Evolutionary conservation across 1,140 invertebrate genomes (phyloP).

Genomic region (Paraescarpia echinospica): DNA sequence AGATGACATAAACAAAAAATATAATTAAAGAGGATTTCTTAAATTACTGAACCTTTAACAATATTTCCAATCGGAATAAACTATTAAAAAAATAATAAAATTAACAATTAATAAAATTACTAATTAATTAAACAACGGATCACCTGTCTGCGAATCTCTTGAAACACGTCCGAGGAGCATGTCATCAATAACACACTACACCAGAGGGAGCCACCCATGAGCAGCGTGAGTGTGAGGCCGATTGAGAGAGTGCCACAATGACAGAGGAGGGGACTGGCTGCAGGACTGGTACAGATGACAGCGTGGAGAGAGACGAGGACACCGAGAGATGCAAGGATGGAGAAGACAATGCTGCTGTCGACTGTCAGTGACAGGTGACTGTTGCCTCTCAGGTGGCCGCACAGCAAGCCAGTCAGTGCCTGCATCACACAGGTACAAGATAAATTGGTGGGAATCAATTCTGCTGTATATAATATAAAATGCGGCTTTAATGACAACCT

Average conservation of each 20-base stretch:
- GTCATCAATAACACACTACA: neutral
- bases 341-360: neutral
- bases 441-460: too few species aligned
- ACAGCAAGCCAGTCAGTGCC: neutral
- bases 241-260: neutral
- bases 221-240: neutral
- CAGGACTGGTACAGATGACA: neutral
- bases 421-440: neutral
- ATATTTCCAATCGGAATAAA: too few species aligned
- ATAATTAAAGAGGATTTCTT: too few species aligned
- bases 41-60: too few species aligned
- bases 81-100: too few species aligned
- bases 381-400: neutral
- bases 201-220: neutral
- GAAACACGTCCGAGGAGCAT: neutral
- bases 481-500: too few species aligned
- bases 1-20: too few species aligned
- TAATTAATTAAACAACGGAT: neutral
- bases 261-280: conserved; percentile 17
- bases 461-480: too few species aligned
- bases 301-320: neutral
- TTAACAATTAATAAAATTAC: neutral
- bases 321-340: neutral
- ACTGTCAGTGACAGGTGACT: neutral
- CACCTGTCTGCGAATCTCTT: neutral